Evolutionary conservation across 2,888 invertebrate genomes (phyloP), one percentile per base, ranked within the genome.

Genomic region (Asteroscopus sphinx): DNA sequence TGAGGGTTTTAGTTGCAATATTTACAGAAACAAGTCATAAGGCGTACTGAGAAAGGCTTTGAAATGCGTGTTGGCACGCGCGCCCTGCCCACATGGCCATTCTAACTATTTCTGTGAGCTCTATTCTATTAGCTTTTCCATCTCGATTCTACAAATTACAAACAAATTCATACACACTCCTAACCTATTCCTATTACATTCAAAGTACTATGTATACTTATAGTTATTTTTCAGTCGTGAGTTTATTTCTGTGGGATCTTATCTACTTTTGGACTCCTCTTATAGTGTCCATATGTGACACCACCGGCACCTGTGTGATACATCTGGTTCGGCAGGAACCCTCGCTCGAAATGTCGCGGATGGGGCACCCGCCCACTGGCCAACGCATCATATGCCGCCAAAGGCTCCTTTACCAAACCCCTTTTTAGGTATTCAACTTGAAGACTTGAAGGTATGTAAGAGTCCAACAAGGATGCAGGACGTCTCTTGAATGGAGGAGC

Each of bases 361-460:
- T 82, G 83, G 0, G 83, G 69, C 33, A 85, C 83, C 13, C 90
- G 83, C 0, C 88, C 89, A 54, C 77, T 89, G 0, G 93, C 86
- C 47, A 95, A 68, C 2, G 92, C 90, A 28, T 95, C 94, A 35
- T 93, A 95, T 0, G 91, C 88, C 0, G 86, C 77, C 11, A 89
- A 39, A 5, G 94, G 92, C 63, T 95, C 93, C 60, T 90, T 93
- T 5, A 87, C 80, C 37, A 86, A 84, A 33, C 94, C 94, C 73
- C 92, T 81, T 66, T 93, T 94, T 40, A 95, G 68, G 42, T 94
- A 95, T 67, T 94, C 94, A 17, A 90, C 63, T 72, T 95, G 94
- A 54, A 95, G 78, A 74, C 94, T 94, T 30, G 95, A 95, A 37
- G 96, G 96, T 53, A 96, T 93, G 49, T 96, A 96, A 0, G 96